Evolutionary conservation across 2,113 vertebrate species (phyloP), one percentile per base, ranked within the genome.

Genomic region (Strix aluco): DNA sequence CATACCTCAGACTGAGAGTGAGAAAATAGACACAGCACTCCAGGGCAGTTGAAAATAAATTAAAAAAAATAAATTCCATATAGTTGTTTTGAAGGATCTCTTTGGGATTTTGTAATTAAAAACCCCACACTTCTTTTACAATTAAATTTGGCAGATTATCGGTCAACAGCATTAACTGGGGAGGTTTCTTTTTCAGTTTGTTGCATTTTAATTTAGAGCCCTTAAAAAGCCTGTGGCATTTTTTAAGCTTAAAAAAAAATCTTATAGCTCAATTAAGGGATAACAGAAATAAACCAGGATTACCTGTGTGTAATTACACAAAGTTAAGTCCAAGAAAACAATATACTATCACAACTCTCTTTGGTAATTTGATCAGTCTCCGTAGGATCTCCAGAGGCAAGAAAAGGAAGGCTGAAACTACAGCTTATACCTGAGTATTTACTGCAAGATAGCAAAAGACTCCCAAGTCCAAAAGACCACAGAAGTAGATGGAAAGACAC

Each of bases 251-350:
- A 89, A 94, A 94, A 94, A 55, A 74, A 95, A 81, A 77, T 66
- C 74, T 65, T 88, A 90, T 6, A 81, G 85, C 70, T 95, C 96
- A 94, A 95, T 97, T 96, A 95, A 92, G 23, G 94, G 93, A 97
- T 95, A 97, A 97, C 96, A 95, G 95, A 96, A 97, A 91, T 85
- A 97, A 85, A 94, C 78, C 67, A 83, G 91, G 93, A 94, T 96
- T 95, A 97, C 71, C 55, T 70, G 10, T 59, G 63, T 87, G 59
- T 90, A 97, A 95, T 92, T 95, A 93, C 81, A 78, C 67, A 67
- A 91, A 95, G 58, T 81, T 86, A 95, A 91, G 51, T 82, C 84
- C 71, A 91, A 92, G 83, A 94, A 94, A 94, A 95, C 86, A 94
- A 90, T 82, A 51, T 8, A 47, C 18, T 87, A 63, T 70, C 74